These are phyloP conservation scores for Dorcus parallelipipedus DNA, from an alignment of 2,888 invertebrate genomes.

Conservation along the genomic window DNA sequence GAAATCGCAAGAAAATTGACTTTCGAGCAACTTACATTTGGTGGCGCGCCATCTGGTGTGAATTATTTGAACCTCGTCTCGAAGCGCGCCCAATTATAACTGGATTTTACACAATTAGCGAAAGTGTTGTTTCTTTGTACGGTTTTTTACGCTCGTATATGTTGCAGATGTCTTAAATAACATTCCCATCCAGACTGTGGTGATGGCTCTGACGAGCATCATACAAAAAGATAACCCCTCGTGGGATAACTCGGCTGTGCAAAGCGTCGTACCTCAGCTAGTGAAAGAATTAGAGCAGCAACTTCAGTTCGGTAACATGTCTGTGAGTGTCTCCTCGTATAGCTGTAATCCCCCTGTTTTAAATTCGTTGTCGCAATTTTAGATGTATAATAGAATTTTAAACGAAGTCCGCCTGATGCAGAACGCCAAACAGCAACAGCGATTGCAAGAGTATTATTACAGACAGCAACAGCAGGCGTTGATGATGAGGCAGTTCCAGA, in stretches of 20 bases:
- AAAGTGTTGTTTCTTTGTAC: no score
- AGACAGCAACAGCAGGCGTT: conserved; percentile 19
- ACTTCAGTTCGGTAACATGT: conserved; percentile 46
- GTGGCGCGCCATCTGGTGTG: no score
- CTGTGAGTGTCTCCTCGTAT: conserved; percentile 27
- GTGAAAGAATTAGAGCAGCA: conserved; percentile 57
- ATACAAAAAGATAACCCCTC: conserved; percentile 64
- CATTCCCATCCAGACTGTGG: conserved; percentile 33
- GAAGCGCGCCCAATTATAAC: no score
- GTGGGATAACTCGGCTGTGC: conserved; percentile 58
- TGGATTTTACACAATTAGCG: no score
- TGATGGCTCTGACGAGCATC: conserved; percentile 48
- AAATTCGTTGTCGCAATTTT: background rate
- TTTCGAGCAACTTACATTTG: no score
- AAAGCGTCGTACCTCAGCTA: conserved; percentile 58
- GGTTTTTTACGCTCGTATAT: no score
- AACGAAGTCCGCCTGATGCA: conserved; percentile 38
- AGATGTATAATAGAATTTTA: conserved; percentile 38
- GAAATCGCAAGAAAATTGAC: no score
- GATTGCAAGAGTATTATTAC: conserved; percentile 16
- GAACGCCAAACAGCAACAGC: conserved; percentile 22
- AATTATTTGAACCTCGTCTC: no score
- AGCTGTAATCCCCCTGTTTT: background rate
- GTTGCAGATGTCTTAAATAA: conserved; percentile 22
- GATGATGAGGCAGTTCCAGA: conserved; percentile 4